phyloP scores from a whole-genome alignment of 2,888 invertebrate genomes.

The Lymantria monacha region DNA sequence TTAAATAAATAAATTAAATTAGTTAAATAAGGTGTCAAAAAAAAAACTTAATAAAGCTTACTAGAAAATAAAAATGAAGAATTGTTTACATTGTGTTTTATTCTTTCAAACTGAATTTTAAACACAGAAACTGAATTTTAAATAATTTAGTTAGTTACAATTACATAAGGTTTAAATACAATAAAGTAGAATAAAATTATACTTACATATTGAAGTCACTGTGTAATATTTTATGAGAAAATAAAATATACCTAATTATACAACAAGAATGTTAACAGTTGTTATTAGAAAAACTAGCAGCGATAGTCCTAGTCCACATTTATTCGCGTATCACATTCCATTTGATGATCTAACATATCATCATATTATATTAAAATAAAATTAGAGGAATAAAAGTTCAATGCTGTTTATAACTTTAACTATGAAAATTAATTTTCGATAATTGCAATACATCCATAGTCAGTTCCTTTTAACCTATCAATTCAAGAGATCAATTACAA shows the following conservation, averaged over 20 bases:
- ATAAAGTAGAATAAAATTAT: not conserved
- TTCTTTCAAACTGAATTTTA: too few species aligned
- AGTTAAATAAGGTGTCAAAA: too few species aligned
- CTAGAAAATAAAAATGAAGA: too few species aligned
- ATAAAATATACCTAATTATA: not conserved
- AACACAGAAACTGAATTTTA: too few species aligned
- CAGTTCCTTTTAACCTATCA: slow-evolving; percentile 22
- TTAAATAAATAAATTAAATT: too few species aligned
- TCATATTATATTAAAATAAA: not conserved
- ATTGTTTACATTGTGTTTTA: too few species aligned
- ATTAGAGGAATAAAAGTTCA: not conserved
- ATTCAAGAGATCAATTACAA: slow-evolving; percentile 36
- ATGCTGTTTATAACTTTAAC: not conserved
- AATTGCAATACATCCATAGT: slow-evolving; percentile 16
- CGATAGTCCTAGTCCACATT: not conserved
- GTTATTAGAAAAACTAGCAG: not conserved
- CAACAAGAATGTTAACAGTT: not conserved
- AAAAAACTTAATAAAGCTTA: too few species aligned
- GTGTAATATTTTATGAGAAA: too few species aligned
- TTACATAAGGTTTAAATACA: too few species aligned
- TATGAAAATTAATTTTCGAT: slow-evolving; percentile 9
- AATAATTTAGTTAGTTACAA: too few species aligned
- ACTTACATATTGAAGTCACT: not conserved
- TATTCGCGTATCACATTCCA: not conserved
- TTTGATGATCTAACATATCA: not conserved